Evolutionary conservation across 2,113 vertebrate species (phyloP), one percentile per base, ranked within the genome.

Genomic region (Onychorhynchus coronatus): DNA sequence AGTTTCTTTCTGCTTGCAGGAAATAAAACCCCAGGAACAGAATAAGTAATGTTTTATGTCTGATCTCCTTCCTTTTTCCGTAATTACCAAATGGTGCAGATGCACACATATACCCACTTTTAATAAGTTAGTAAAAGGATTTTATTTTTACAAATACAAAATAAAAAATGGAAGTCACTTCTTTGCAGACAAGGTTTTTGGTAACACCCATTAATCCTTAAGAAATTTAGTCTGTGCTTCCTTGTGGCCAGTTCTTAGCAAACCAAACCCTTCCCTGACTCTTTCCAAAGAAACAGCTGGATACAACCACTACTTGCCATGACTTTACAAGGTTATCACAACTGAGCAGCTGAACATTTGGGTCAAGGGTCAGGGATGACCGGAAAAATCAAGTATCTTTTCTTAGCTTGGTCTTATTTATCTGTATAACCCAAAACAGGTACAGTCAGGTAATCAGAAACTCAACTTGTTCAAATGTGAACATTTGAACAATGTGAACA

Each of bases 121-220:
- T 31, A 59, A 33, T 11, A 52, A 46, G 28, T 18, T 2, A 20
- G 2, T 28, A 37, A 6, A 62, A 78, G 31, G 22, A 44, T 53
- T 91, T 88, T 88, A 79, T 41, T 73, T 83, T 84, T 82, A 93
- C 42, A 86, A 89, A 71, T 33, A 93, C 25, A 70, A 87, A 84
- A 75, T 62, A 47, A 63, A 65, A 85, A 76, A 30, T 11, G 11
- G 3, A 88, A 56, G 37, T 10, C 37, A 71, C 46, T 65, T 67
- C 22, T 83, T 89, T 76, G 62, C 46, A 41, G 76, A 66, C 35
- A 76, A 41, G 27, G 1, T 72, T 93, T 89, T 49, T 52, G 76
- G 2, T 49, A 63, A 44, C 35, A 72, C 31, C 61, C 19, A 58
- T 47, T 24, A 85, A 68, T 24, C 28, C 30, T 37, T 9, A 68